Conservation (phyloP, 2,888 invertebrate genomes). For the Latrodectus elegans region DNA sequence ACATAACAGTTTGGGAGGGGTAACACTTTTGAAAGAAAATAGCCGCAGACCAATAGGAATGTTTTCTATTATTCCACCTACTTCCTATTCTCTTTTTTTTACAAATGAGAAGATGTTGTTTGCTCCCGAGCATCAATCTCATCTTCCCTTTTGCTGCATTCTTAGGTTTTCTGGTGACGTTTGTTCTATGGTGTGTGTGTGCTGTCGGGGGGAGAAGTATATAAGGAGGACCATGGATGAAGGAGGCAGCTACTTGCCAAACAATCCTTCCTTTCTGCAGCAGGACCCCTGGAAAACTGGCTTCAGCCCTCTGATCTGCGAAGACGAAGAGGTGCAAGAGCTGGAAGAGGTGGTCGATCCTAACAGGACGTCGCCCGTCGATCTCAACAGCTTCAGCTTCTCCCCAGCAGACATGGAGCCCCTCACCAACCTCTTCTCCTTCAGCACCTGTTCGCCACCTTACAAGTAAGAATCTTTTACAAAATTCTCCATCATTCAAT, state of each 20-base stretch:
- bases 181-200: too few relatives aligned
- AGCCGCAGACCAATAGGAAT: background rate
- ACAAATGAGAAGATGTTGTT: conserved; percentile 24
- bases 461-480: conserved; percentile 51
- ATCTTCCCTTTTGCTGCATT: conserved; percentile 41
- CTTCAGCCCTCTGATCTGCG: conserved; percentile 42
- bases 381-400: conserved; percentile 57
- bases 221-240: conserved; percentile 46
- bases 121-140: conserved; percentile 30
- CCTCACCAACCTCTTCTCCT: conserved; percentile 50
- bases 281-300: conserved; percentile 52
- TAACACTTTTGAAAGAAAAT: too few relatives aligned
- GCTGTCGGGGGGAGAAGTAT: background rate
- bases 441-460: conserved; percentile 58
- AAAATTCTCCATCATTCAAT: too few relatives aligned
- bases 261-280: conserved; percentile 61
- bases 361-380: conserved; percentile 23
- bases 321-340: conserved; percentile 31
- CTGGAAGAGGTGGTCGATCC: conserved; percentile 27
- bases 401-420: conserved; percentile 62
- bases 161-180: conserved; percentile 63
- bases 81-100: conserved; percentile 8
- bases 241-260: conserved; percentile 63
- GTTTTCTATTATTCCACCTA: conserved; percentile 8
- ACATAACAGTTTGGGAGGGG: too few relatives aligned